Evolutionary conservation across 2,113 vertebrate species (phyloP).

Genomic region (Edolisoma coerulescens): DNA sequence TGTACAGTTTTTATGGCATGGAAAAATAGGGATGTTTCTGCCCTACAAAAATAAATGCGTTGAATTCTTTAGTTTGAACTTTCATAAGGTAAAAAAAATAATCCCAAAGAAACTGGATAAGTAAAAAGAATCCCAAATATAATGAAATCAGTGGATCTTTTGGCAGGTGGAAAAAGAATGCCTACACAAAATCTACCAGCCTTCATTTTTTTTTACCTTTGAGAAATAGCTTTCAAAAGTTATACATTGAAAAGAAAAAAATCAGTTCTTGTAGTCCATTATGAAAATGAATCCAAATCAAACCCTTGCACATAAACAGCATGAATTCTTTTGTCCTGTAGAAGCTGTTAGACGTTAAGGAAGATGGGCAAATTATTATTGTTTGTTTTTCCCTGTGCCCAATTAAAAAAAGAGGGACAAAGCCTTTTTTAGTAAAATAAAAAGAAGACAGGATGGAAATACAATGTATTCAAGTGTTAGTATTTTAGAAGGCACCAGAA

Average conservation of each 20-base stretch:
- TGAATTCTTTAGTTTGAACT: slow-evolving; percentile 78
- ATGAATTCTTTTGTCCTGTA: slow-evolving; percentile 11
- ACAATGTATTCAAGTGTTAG: background rate
- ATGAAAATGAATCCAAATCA: background rate
- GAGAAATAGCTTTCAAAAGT: slow-evolving; percentile 70
- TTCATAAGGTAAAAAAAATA: slow-evolving; percentile 43
- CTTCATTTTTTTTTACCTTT: slow-evolving; percentile 65
- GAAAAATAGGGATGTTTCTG: slow-evolving; percentile 82
- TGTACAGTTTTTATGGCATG: slow-evolving; percentile 86
- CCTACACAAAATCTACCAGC: background rate
- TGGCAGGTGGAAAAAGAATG: slow-evolving; percentile 32
- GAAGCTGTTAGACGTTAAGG: background rate
- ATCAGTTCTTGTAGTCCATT: background rate
- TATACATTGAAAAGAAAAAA: background rate
- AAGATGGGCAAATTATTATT: background rate
- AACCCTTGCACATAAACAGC: background rate
- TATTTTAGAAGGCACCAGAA: background rate
- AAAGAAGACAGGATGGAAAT: background rate
- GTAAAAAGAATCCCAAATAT: slow-evolving; percentile 48
- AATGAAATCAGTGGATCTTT: slow-evolving; percentile 53
- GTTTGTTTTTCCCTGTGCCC: background rate
- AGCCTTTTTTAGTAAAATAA: background rate
- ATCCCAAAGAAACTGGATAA: slow-evolving; percentile 62
- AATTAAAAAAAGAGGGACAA: background rate
- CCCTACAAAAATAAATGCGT: slow-evolving; percentile 84